phyloP scores from a whole-genome alignment of 2,113 vertebrate species.

The Diadophis punctatus region DNA sequence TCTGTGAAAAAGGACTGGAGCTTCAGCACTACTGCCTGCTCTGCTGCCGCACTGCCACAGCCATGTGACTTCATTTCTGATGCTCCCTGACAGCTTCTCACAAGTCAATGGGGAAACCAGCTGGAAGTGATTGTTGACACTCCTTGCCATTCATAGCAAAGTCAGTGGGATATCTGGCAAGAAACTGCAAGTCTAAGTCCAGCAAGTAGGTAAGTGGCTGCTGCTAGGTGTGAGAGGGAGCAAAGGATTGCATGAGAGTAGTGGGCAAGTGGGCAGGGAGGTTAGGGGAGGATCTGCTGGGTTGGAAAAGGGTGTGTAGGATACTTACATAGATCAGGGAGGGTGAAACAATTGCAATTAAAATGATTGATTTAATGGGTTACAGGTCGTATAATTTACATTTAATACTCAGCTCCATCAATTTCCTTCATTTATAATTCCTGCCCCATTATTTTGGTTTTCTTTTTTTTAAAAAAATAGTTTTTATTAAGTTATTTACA shows the following conservation, averaged over 20 bases:
- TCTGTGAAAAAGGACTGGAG: background rate
- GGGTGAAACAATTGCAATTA: background rate
- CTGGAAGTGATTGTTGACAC: background rate
- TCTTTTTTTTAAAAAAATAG: too few species aligned
- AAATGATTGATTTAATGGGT: background rate
- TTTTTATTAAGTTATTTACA: too few species aligned
- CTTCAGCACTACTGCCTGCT: background rate
- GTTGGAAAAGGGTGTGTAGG: background rate
- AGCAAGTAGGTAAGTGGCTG: background rate
- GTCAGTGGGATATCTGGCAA: background rate
- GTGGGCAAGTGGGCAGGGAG: background rate
- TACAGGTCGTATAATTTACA: too few species aligned
- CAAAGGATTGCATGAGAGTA: too few species aligned
- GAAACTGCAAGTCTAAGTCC: background rate
- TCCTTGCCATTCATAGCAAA: background rate
- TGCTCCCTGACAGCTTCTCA: background rate
- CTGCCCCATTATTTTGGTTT: too few species aligned
- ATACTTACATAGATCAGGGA: background rate
- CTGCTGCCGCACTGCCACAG: background rate
- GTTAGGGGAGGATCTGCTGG: background rate
- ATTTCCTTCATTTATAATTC: background rate
- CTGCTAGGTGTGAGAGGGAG: background rate
- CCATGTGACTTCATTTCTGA: background rate
- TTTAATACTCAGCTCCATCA: background rate
- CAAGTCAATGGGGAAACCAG: background rate